Evolutionary conservation across 1,140 invertebrate species (phyloP), one percentile per base, ranked within the genome.

Genomic region (Frieseomelitta varia): DNA sequence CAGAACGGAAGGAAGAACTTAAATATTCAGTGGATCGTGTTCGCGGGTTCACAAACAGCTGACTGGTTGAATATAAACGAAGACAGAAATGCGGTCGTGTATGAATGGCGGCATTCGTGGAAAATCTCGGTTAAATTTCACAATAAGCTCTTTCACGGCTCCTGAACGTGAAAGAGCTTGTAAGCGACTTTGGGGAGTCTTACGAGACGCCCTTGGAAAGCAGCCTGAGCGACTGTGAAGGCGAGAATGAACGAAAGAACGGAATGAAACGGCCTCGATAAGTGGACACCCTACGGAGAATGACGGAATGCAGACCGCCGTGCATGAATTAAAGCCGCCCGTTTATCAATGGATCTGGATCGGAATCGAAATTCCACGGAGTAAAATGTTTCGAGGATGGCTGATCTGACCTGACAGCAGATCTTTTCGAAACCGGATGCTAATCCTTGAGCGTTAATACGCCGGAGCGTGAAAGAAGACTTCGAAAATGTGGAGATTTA

Each of bases 91-190:
- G 55, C 34, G 73, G 67, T 51, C 24, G 56, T n/a, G 39, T 82
- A 58, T 78, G 78, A 88, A 87, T 84, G 85, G 74, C 24, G 63
- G 80, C 81, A 88, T 81, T 87, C 69, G 72, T 39, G 73, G 77
- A 73, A 90, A 88, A 56, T 82, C 67, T 87, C 85, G 76, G 63
- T 77, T 83, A 69, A 86, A 85, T 88, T 85, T 90, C 80, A 90
- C 82, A 84, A 82, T 84, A 86, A 81, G 79, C 74, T 68, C 87
- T 81, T 90, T 90, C 81, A 88, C 67, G 39, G 27, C 63, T 76
- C 24, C 72, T 81, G 73, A 85, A 69, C 74, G 63, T 69, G 77
- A 72, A 79, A 79, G 85, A 67, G 82, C 63, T 81, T 79, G 61
- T 82, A 75, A 88, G 72, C 71, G 79, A 88, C 65, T 85, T 85